Conservation (phyloP, 1,140 invertebrate genomes). For the Pseudomyrmex dendroicus region DNA sequence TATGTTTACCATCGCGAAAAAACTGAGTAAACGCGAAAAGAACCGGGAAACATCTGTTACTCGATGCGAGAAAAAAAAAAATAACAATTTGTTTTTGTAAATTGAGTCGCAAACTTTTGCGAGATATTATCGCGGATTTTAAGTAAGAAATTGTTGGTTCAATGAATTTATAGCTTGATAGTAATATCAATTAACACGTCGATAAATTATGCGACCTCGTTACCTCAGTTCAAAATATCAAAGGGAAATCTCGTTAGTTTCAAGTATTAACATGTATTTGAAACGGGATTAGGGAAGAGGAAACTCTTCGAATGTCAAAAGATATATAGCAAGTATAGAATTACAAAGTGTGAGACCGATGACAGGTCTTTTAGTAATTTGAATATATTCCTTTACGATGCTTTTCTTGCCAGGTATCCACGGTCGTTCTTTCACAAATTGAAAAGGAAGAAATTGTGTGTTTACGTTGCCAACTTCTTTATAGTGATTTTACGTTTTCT, state of each 20-base stretch:
- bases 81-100: neutral
- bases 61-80: neutral
- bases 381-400: neutral
- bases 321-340: constrained; percentile 5
- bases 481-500: neutral
- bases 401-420: neutral
- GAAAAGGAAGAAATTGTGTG: neutral
- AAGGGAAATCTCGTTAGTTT: neutral
- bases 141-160: no score
- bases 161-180: no score
- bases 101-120: neutral
- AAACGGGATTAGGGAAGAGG: no score
- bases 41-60: constrained; percentile 11
- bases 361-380: neutral
- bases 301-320: neutral
- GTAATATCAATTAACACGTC: no score
- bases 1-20: neutral
- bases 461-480: neutral
- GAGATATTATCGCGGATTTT: neutral
- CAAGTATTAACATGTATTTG: neutral
- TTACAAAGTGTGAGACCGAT: neutral
- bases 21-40: neutral
- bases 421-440: neutral
- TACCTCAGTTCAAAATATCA: neutral
- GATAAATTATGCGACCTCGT: no score